Base-by-base conservation (phyloP, 2,888 invertebrate species). In the Hololepta plana region DNA sequence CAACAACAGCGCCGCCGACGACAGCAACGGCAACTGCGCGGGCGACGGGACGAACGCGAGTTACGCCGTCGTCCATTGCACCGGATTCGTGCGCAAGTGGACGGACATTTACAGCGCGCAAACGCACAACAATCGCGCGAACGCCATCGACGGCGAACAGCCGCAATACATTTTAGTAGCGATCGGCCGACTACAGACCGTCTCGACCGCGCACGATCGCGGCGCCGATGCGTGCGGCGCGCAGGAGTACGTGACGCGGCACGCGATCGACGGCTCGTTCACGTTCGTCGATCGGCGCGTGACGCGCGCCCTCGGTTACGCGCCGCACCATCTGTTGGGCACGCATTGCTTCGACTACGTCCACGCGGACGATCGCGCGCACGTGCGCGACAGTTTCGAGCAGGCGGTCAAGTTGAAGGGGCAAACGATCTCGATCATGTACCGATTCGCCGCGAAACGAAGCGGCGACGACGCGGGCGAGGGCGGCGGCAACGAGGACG, bases 71-170 rank as follows among this genome's bases (percentile, higher is more conserved):
- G 85, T 93, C 12, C 93, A 95, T 51, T 91, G 91, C 57, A 93
- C 93, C 10, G 93, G 93, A 11, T 95, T 93, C 52, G 87, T 93
- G 29, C 93, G 93, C 55, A 91, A 88, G 57, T 91, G 90, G 88
- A 85, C 88, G 7, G 85, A 87, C 19, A 74, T 82, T 48, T 79
- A 80, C 72, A 57, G 46, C 48, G 23, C 27, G 12, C 34, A n/a
- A n/a, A n/a, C n/a, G n/a, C n/a, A n/a, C n/a, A n/a, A 62, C 69
- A 34, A 71, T 72, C 42, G 65, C 72, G n/a, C n/a, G n/a, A n/a
- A n/a, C n/a, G n/a, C n/a, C n/a, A n/a, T n/a, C n/a, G n/a, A n/a
- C n/a, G n/a, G n/a, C n/a, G n/a, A n/a, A n/a, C n/a, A n/a, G 11
- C 74, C 77, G 23, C 82, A 87, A 51, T 87, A 84, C 55, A 93